Conservation (phyloP, 2,797 vertebrate species). For the Neosalanx taihuensis region DNA sequence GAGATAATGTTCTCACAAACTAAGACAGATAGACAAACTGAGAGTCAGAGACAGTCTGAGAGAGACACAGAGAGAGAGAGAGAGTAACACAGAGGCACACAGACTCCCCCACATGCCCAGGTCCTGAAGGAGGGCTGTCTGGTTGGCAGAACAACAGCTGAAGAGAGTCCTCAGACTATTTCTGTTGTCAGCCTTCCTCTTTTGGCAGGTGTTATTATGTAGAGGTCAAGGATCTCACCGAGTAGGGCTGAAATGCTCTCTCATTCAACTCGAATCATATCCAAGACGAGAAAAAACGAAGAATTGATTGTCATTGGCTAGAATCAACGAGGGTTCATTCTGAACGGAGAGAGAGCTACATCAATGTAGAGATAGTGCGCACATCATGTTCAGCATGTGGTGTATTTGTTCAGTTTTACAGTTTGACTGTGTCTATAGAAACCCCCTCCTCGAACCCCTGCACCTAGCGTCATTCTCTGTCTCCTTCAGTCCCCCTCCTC, state of each 20-base stretch:
- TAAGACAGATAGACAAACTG: background rate
- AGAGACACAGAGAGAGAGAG: background rate
- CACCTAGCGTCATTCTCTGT: background rate
- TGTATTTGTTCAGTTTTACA: background rate
- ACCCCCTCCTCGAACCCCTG: conserved; percentile 1
- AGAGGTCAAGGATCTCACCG: background rate
- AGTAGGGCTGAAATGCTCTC: no score
- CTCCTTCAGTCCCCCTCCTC: conserved; percentile 1
- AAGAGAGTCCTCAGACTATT: background rate
- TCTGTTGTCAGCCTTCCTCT: background rate
- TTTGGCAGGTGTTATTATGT: conserved; percentile 2
- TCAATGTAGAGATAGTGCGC: no score
- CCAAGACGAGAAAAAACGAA: no score
- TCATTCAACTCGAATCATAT: no score
- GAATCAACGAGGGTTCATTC: no score
- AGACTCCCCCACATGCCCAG: background rate
- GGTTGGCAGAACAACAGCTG: conserved; percentile 16
- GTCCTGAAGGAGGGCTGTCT: background rate
- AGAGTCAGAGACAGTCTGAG: background rate
- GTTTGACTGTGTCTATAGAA: background rate
- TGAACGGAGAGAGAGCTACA: no score
- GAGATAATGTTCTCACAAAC: no score
- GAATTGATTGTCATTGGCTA: no score
- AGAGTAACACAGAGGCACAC: background rate
- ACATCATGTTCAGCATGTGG: background rate